phyloP scores from a whole-genome alignment of 2,797 vertebrate genomes.

The Falco berigora region DNA sequence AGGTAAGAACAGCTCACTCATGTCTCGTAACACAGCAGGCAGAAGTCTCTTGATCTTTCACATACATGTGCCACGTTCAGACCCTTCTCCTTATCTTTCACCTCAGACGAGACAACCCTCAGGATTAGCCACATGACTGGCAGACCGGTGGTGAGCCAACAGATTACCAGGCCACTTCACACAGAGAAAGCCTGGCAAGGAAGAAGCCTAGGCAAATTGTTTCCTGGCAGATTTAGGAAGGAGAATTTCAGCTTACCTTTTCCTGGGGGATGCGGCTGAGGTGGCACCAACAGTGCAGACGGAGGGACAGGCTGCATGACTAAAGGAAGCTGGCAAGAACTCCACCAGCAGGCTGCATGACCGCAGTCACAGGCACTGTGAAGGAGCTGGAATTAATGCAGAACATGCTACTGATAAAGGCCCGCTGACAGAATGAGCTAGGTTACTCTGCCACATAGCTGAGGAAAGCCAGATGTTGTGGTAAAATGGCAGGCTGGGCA shows the following conservation, averaged over 20 bases:
- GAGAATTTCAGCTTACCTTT: background rate
- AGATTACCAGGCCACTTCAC: background rate
- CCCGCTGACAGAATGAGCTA: background rate
- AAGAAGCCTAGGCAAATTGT: background rate
- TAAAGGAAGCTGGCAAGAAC: background rate
- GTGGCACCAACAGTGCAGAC: rapidly evolving
- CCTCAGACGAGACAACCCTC: background rate
- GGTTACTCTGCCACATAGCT: background rate
- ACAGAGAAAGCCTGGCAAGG: background rate
- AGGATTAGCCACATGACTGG: background rate
- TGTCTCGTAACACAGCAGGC: background rate
- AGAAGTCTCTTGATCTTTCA: background rate
- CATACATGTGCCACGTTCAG: background rate
- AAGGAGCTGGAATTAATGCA: background rate
- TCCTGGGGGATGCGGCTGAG: background rate
- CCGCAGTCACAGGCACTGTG: background rate
- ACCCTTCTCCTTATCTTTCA: background rate
- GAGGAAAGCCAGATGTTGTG: background rate
- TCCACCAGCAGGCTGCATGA: background rate
- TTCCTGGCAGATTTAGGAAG: background rate
- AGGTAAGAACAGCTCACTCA: background rate
- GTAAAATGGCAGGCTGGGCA: background rate
- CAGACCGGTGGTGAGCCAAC: background rate
- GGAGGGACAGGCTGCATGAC: background rate
- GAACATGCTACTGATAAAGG: background rate